These are phyloP conservation scores for Bufo bufo DNA, from an alignment of 2,113 vertebrate genomes.

Conservation along the genomic window DNA sequence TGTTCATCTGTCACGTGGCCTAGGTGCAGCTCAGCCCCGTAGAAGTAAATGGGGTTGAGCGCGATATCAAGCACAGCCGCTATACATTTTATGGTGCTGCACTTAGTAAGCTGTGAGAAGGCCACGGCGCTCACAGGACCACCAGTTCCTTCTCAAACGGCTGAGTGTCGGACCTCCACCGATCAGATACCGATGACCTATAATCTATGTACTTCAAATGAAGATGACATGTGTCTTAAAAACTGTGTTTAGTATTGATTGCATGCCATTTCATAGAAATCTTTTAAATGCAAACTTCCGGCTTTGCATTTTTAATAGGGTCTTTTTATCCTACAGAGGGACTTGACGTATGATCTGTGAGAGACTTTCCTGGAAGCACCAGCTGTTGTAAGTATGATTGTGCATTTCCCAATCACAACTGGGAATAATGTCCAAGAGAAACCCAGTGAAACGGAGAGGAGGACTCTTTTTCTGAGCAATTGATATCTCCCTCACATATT, in stretches of 20 bases:
- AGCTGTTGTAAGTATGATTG: constrained; percentile 47
- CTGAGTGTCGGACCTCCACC: no score
- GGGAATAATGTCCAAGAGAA: constrained; percentile 38
- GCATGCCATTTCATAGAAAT: background rate
- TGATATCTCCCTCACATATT: constrained; percentile 49
- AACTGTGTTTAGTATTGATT: constrained; percentile 27
- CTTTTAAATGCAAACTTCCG: constrained; percentile 5
- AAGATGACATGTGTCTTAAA: constrained; percentile 1
- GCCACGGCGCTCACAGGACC: no score
- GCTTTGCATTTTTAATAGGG: constrained; percentile 47
- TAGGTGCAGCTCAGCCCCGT: no score
- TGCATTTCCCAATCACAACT: constrained; percentile 44
- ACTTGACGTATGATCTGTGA: constrained; percentile 8
- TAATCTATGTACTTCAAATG: background rate
- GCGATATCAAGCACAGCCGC: no score
- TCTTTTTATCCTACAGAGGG: constrained; percentile 20
- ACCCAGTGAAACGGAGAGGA: constrained; percentile 31
- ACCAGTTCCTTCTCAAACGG: no score
- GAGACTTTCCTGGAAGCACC: constrained; percentile 12
- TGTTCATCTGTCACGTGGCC: no score
- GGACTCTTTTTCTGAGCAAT: constrained; percentile 35
- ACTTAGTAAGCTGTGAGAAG: no score
- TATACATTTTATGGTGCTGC: no score
- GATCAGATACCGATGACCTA: no score
- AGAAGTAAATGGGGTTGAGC: no score